Conservation (phyloP, 53 echinoderm and acorn worm genomes). For the Antedon mediterranea region DNA sequence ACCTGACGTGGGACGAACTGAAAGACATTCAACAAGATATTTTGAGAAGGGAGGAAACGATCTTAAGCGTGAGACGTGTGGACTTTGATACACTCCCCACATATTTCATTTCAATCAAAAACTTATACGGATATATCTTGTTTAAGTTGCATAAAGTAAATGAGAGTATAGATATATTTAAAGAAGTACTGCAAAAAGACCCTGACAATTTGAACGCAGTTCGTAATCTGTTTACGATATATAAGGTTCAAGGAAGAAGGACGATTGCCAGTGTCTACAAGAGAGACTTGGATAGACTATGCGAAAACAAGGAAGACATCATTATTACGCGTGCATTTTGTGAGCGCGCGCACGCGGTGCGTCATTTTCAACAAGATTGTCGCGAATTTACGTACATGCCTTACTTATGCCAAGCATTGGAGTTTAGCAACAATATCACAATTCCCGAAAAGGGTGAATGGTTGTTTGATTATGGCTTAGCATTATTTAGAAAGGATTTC, state of each 20-base stretch:
- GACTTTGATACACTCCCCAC: constrained; percentile 43
- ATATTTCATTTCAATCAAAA: constrained; percentile 40
- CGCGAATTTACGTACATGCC: constrained; percentile 62
- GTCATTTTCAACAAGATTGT: constrained; percentile 68
- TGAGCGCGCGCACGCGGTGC: constrained; percentile 49
- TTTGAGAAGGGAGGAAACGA: constrained; percentile 11
- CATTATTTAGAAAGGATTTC: constrained; percentile 55
- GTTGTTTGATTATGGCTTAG: constrained; percentile 75
- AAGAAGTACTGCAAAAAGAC: constrained; percentile 34
- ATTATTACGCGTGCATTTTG: constrained; percentile 56
- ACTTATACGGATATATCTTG: constrained; percentile 63
- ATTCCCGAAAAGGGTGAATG: constrained; percentile 45
- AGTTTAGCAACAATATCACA: constrained; percentile 39
- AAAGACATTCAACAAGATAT: constrained; percentile 13
- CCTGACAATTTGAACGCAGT: constrained; percentile 50
- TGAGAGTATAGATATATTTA: constrained; percentile 28
- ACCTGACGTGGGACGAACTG: constrained; percentile 64
- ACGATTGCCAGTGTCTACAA: constrained; percentile 2
- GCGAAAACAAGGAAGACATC: constrained; percentile 10
- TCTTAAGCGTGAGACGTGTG: constrained; percentile 31
- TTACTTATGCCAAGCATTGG: constrained; percentile 18
- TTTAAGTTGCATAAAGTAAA: constrained; percentile 37
- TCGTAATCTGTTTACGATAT: constrained; percentile 31
- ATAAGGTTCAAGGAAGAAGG: background rate
- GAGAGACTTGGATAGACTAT: constrained; percentile 12